Evolutionary conservation across 2,888 invertebrate genomes (phyloP).

Genomic region (Tachina fera): DNA sequence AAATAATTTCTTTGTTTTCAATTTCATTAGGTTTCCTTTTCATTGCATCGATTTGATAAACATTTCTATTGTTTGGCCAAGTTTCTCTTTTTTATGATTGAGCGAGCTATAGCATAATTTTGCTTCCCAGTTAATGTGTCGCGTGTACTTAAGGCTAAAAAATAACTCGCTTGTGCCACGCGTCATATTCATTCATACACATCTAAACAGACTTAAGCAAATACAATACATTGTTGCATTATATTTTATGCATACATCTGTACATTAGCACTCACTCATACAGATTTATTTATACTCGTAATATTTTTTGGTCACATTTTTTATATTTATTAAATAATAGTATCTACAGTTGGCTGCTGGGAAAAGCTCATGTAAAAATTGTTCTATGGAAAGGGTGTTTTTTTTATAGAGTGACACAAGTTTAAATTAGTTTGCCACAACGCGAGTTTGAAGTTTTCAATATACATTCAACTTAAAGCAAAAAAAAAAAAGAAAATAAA

Average conservation of each 20-base stretch:
- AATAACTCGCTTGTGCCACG: conserved; percentile 68
- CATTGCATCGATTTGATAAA: conserved; percentile 73
- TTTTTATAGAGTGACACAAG: too few relatives aligned
- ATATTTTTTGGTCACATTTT: conserved; percentile 64
- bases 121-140: conserved; percentile 47
- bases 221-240: conserved; percentile 39
- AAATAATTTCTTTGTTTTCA: conserved; percentile 52
- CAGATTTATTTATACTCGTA: conserved; percentile 27
- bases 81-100: neutral
- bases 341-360: neutral
- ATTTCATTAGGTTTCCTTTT: conserved; percentile 56
- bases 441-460: too few relatives aligned
- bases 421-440: too few relatives aligned
- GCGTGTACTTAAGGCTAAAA: conserved; percentile 67
- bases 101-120: conserved; percentile 11
- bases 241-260: conserved; percentile 19
- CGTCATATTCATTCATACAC: conserved; percentile 64
- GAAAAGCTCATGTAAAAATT: neutral
- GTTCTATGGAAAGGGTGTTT: too few relatives aligned
- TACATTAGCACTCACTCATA: conserved; percentile 25
- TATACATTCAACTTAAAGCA: too few relatives aligned
- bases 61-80: conserved; percentile 46
- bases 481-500: too few relatives aligned
- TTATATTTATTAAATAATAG: conserved; percentile 1
- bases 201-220: conserved; percentile 18